Evolutionary conservation across 2,888 invertebrate species (phyloP).

Genomic region (Erynnis tages): DNA sequence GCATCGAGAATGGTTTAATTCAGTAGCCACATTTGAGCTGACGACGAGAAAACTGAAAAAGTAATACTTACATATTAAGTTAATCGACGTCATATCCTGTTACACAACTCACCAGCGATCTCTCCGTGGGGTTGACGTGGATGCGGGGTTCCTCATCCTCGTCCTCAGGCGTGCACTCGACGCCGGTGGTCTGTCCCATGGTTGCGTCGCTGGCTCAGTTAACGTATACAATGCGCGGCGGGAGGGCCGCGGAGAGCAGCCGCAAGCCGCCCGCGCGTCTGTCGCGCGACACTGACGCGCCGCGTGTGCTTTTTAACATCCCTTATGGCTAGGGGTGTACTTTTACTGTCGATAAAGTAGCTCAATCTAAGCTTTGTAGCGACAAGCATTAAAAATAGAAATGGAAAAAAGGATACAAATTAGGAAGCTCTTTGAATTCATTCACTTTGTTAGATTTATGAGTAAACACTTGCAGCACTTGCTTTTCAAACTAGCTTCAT

Average conservation of each 20-base stretch:
- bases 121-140: conserved; percentile 73
- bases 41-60: neutral
- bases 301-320: conserved; percentile 49
- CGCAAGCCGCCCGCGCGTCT: conserved; percentile 73
- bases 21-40: too few species aligned
- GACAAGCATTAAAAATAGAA: too few species aligned
- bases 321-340: conserved; percentile 47
- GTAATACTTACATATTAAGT: neutral
- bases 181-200: conserved; percentile 80
- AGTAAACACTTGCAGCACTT: too few species aligned
- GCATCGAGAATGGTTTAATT: too few species aligned
- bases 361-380: too few species aligned
- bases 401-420: too few species aligned
- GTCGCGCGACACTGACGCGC: conserved; percentile 71
- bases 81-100: neutral
- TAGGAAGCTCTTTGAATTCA: too few species aligned
- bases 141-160: conserved; percentile 79
- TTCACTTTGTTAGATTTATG: too few species aligned
- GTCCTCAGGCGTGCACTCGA: conserved; percentile 75
- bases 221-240: conserved; percentile 50
- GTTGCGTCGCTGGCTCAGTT: conserved; percentile 40
- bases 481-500: too few species aligned
- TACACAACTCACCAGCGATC: conserved; percentile 71
- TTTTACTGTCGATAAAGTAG: too few species aligned
- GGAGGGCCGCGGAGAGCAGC: conserved; percentile 74